Evolutionary conservation across 2,888 invertebrate genomes (phyloP).

Genomic region (Standfussiana lucernea): DNA sequence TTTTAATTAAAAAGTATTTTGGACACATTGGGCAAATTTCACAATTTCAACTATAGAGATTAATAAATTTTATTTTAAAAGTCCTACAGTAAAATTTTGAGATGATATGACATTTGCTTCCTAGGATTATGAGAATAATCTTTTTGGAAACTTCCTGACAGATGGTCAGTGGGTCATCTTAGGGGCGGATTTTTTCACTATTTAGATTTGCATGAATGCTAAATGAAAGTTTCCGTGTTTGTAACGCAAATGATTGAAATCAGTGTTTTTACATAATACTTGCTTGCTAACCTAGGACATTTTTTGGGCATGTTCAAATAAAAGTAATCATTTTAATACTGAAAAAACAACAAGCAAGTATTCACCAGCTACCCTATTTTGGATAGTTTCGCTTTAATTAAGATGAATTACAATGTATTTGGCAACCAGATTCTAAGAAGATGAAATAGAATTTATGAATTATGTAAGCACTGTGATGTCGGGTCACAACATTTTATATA

Average conservation of each 20-base stretch:
- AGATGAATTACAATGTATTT: not conserved
- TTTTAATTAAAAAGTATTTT: not conserved
- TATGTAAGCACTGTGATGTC: not conserved
- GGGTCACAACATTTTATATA: not conserved
- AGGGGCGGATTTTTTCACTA: not conserved
- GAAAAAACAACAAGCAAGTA: not conserved
- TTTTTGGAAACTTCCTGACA: not conserved
- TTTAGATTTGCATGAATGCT: not conserved
- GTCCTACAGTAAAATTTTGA: not conserved
- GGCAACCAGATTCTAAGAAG: not conserved
- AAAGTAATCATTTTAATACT: not conserved
- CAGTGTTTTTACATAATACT: conserved; percentile 7
- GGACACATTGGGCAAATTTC: not conserved
- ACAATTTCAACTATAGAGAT: not conserved
- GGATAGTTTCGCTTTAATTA: not conserved
- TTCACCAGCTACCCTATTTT: not conserved
- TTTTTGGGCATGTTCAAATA: not conserved
- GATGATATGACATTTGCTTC: not conserved
- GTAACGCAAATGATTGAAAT: not conserved
- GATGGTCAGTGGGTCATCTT: too few relatives aligned
- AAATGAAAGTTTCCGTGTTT: not conserved
- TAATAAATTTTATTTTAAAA: not conserved
- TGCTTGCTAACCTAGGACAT: not conserved
- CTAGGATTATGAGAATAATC: not conserved
- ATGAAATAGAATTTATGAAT: conserved; percentile 1